Conservation (phyloP, 2,888 invertebrate genomes). For the Onchidella celtica region DNA sequence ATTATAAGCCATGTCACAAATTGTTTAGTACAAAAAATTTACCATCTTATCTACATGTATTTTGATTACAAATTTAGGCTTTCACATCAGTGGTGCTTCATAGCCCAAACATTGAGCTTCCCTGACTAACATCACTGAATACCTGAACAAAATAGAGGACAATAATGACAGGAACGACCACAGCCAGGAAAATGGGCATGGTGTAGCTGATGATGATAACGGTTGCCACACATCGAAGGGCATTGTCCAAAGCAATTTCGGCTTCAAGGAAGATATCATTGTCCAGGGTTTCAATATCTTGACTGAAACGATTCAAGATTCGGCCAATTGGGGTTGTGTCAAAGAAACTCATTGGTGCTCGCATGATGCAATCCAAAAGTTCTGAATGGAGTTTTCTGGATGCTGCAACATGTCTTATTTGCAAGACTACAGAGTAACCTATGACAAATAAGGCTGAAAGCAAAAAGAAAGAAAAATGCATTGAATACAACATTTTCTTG, state of each 20-base stretch:
- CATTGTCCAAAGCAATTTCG: constrained; percentile 50
- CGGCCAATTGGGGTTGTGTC: constrained; percentile 49
- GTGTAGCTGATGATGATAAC: constrained; percentile 69
- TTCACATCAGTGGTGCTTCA: too few species aligned
- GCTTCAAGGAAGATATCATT: constrained; percentile 39
- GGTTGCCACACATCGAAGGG: constrained; percentile 60
- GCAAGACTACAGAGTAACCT: constrained; percentile 21
- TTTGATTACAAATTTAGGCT: too few species aligned
- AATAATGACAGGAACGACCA: constrained; percentile 64
- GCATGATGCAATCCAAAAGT: constrained; percentile 39
- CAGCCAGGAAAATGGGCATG: constrained; percentile 68
- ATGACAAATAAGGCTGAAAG: constrained; percentile 39
- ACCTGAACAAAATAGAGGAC: constrained; percentile 71
- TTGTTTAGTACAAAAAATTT: too few species aligned
- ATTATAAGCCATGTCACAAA: too few species aligned
- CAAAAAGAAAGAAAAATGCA: not conserved
- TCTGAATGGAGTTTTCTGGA: constrained; percentile 35
- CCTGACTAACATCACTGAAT: too few species aligned
- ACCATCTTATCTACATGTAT: too few species aligned
- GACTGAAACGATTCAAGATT: constrained; percentile 43
- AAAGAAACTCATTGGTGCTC: constrained; percentile 45
- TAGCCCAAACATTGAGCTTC: too few species aligned
- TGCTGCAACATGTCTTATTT: constrained; percentile 32
- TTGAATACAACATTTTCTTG: not conserved
- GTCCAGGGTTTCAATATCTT: constrained; percentile 47